Conservation (phyloP, 2,888 invertebrate genomes). For the Hesperia comma region DNA sequence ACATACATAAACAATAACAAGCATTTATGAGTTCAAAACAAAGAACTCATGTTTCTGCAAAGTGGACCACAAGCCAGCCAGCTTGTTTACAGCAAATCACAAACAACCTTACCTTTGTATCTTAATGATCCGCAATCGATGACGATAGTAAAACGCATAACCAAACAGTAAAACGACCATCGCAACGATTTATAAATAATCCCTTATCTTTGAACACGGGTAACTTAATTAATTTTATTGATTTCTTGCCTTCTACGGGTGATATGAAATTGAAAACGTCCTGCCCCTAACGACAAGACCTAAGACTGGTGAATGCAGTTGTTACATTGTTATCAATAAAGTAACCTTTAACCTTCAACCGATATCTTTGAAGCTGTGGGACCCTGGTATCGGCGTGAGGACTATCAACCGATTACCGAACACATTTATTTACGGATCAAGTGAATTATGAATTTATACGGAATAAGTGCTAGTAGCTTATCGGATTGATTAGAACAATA, state of each 20-base stretch:
- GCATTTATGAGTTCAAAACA: neutral
- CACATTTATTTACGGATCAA: too few relatives aligned
- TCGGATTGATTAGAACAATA: too few relatives aligned
- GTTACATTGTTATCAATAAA: conserved; percentile 36
- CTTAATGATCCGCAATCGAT: conserved; percentile 50
- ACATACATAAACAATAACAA: too few relatives aligned
- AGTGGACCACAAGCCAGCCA: neutral
- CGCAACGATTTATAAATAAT: conserved; percentile 6
- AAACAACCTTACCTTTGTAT: conserved; percentile 51
- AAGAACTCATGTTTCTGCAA: conserved; percentile 1
- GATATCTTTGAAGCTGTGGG: neutral
- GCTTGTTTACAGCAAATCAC: neutral
- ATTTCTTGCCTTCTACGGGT: neutral
- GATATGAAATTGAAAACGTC: conserved; percentile 15
- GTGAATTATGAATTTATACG: too few relatives aligned
- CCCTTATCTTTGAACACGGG: neutral
- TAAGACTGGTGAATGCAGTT: conserved; percentile 17
- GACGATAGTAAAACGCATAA: conserved; percentile 48
- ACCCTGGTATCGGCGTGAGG: too few relatives aligned
- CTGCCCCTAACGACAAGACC: conserved; percentile 13
- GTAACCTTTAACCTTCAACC: conserved; percentile 41
- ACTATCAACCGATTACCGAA: too few relatives aligned
- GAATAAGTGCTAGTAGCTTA: too few relatives aligned
- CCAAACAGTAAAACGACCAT: conserved; percentile 55
- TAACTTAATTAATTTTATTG: neutral